Percentiles rank a stretch among this genome's conserved stretches.
Evolutionary conservation across 2,797 vertebrate species (phyloP).

Genomic region (Apodemus agrarius): DNA sequence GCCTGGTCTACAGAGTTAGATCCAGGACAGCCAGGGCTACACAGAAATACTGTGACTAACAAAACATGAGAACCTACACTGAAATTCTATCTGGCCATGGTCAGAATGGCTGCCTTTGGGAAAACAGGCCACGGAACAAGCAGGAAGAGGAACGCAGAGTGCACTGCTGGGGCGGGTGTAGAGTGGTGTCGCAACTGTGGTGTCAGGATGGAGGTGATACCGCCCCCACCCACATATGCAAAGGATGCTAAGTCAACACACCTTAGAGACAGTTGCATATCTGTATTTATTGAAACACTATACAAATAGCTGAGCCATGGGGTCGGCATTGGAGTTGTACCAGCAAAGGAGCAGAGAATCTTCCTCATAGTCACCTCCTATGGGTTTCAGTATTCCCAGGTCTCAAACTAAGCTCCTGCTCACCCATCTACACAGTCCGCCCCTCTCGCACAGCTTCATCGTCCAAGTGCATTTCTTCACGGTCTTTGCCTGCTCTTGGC

Average conservation of each 20-base stretch:
- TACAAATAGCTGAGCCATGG: neutral
- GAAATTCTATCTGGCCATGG: neutral
- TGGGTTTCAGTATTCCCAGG: neutral
- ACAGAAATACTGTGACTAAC: neutral
- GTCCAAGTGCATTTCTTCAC: neutral
- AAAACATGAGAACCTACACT: neutral
- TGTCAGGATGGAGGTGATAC: neutral
- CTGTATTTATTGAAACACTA: neutral
- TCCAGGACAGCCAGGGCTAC: neutral
- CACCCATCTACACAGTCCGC: neutral
- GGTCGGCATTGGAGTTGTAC: no score
- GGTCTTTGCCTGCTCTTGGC: neutral
- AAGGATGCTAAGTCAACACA: neutral
- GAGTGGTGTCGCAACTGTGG: neutral
- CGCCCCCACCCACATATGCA: neutral
- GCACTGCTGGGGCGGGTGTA: neutral
- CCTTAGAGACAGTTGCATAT: neutral
- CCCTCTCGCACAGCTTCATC: neutral
- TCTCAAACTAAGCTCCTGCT: neutral
- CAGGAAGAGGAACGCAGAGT: neutral
- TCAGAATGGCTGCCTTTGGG: neutral
- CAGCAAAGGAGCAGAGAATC: neutral
- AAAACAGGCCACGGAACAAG: neutral
- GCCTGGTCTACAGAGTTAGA: neutral
- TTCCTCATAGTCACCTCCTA: neutral